These are phyloP conservation scores for Colletes latitarsis DNA, from an alignment of 1,140 invertebrate species.

Conservation along the genomic window DNA sequence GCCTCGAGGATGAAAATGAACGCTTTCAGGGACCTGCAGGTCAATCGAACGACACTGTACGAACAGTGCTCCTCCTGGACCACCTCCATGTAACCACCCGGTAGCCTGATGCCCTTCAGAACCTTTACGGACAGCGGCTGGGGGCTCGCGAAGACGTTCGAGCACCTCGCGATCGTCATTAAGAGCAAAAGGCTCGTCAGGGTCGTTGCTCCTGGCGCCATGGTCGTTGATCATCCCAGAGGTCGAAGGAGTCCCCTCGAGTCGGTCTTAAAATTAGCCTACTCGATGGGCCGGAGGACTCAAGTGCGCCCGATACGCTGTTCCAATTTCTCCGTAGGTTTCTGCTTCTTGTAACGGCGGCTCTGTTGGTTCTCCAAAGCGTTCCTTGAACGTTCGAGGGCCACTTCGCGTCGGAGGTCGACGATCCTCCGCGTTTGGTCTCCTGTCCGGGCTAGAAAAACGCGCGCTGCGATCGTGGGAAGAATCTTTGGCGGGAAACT, in stretches of 20 bases:
- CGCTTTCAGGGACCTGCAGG: constrained; percentile 75
- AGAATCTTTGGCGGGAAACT: not conserved
- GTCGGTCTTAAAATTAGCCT: constrained; percentile 56
- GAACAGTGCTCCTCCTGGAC: constrained; percentile 76
- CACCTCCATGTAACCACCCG: constrained; percentile 74
- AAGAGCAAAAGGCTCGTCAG: constrained; percentile 64
- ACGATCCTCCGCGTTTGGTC: constrained; percentile 5
- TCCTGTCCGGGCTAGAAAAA: not conserved
- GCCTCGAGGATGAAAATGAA: constrained; percentile 76
- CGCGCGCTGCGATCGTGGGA: not conserved
- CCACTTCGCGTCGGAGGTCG: constrained; percentile 25
- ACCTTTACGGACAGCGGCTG: constrained; percentile 59
- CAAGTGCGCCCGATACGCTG: constrained; percentile 55
- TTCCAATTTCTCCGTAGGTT: constrained; percentile 1
- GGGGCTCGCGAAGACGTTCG: constrained; percentile 45
- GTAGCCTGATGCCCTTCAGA: constrained; percentile 66
- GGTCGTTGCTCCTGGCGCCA: constrained; percentile 69
- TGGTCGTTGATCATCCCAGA: constrained; percentile 71
- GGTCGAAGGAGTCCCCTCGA: constrained; percentile 50
- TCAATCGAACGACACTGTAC: constrained; percentile 69
- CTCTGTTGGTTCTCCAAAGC: not conserved
- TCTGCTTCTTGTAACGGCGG: constrained; percentile 11
- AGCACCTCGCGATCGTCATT: constrained; percentile 57
- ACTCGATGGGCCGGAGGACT: constrained; percentile 22
- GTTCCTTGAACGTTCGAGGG: constrained; percentile 36